phyloP scores from a whole-genome alignment of 2,888 invertebrate genomes.

The Oscheius sp. region DNA sequence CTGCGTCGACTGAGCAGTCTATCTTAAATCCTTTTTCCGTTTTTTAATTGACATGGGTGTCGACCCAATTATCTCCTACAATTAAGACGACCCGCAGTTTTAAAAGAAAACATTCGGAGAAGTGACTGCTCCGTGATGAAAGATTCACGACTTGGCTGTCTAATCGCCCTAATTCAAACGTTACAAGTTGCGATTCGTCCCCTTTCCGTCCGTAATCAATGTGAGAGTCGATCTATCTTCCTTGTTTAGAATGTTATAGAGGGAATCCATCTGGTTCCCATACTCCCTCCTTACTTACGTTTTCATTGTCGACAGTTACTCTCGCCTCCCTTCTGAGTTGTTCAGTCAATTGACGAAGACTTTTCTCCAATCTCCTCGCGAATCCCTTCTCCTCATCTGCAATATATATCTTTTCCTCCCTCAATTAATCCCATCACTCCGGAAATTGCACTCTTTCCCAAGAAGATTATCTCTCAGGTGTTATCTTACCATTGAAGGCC shows the following conservation, averaged over 20 bases:
- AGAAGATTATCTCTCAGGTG: neutral
- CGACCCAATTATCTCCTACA: too few relatives aligned
- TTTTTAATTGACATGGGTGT: neutral
- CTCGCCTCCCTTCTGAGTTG: slow-evolving; percentile 48
- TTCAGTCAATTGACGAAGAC: slow-evolving; percentile 41
- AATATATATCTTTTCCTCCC: slow-evolving; percentile 34
- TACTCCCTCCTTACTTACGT: slow-evolving; percentile 39
- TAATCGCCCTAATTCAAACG: too few relatives aligned
- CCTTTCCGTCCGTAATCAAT: too few relatives aligned
- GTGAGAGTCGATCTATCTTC: too few relatives aligned
- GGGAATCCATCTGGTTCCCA: neutral
- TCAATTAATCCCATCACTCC: slow-evolving; percentile 11
- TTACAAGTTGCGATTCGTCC: neutral
- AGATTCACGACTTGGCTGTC: too few relatives aligned
- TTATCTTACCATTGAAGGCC: slow-evolving; percentile 42
- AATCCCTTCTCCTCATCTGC: slow-evolving; percentile 44
- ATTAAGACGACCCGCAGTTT: too few relatives aligned
- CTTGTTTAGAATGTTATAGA: too few relatives aligned
- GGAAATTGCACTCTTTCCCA: slow-evolving; percentile 6
- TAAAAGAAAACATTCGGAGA: neutral
- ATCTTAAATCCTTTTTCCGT: neutral
- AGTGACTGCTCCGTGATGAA: neutral
- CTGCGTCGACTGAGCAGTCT: neutral
- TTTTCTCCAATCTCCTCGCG: slow-evolving; percentile 31
- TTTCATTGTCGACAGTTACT: slow-evolving; percentile 64